These are phyloP conservation scores for Bugula neritina DNA, from an alignment of 2,888 invertebrate genomes.

Conservation along the genomic window DNA sequence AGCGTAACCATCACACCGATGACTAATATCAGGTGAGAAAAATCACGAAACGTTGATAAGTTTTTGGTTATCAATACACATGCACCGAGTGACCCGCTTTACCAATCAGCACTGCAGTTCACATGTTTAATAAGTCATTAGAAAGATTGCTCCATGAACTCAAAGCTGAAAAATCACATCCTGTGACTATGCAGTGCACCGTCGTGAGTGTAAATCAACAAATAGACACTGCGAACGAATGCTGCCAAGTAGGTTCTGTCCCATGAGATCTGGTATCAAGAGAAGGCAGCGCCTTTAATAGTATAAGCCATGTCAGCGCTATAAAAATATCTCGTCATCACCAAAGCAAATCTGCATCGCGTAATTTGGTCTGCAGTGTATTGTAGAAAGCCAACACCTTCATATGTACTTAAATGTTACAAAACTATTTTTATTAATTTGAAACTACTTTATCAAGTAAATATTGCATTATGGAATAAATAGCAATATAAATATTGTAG, in stretches of 20 bases:
- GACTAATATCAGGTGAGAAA: conserved; percentile 1
- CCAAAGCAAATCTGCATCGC: no score
- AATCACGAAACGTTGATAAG: background rate
- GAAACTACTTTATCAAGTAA: no score
- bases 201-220: conserved; percentile 16
- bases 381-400: no score
- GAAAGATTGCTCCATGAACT: conserved; percentile 4
- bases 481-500: no score
- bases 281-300: no score
- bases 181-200: background rate
- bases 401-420: no score
- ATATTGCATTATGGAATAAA: no score
- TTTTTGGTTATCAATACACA: background rate
- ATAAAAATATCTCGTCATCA: no score
- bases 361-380: no score
- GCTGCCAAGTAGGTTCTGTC: background rate
- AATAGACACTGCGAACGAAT: background rate
- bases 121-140: conserved; percentile 5
- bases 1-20: conserved; percentile 1
- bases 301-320: no score
- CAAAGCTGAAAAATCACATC: conserved; percentile 21
- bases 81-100: conserved; percentile 11
- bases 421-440: no score
- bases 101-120: background rate
- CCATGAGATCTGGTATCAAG: background rate